These are phyloP conservation scores for Clarias magur DNA, from an alignment of 2,113 vertebrate species.

Conservation along the genomic window DNA sequence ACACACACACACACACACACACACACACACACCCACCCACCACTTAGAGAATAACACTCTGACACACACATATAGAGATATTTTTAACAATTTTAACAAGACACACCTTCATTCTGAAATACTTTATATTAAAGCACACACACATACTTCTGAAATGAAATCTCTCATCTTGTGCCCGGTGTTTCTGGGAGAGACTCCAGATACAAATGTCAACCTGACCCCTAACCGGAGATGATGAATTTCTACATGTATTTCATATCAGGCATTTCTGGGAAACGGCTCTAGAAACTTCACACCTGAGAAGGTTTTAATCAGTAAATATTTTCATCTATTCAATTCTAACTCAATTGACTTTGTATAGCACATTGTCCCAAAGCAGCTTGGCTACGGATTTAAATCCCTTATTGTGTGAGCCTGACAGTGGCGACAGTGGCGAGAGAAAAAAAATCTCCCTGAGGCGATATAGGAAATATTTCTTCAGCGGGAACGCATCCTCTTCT, in stretches of 20 bases:
- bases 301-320: neutral
- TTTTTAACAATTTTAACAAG: neutral
- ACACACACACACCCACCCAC: slow-evolving; percentile 7
- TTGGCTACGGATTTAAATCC: neutral
- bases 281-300: neutral
- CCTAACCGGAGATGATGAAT: neutral
- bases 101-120: neutral
- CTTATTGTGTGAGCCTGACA: neutral
- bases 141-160: neutral
- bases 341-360: neutral
- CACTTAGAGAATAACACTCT: neutral
- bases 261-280: neutral
- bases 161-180: neutral
- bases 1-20: slow-evolving; percentile 27
- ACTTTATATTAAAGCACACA: neutral
- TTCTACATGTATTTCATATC: neutral
- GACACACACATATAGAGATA: slow-evolving; percentile 8
- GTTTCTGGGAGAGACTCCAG: neutral
- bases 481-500: neutral
- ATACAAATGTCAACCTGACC: neutral
- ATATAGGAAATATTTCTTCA: neutral
- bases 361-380: neutral
- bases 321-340: neutral
- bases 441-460: neutral
- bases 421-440: neutral